Evolutionary conservation across 2,888 invertebrate species (phyloP).

Genomic region (Dryobotodes eremita): DNA sequence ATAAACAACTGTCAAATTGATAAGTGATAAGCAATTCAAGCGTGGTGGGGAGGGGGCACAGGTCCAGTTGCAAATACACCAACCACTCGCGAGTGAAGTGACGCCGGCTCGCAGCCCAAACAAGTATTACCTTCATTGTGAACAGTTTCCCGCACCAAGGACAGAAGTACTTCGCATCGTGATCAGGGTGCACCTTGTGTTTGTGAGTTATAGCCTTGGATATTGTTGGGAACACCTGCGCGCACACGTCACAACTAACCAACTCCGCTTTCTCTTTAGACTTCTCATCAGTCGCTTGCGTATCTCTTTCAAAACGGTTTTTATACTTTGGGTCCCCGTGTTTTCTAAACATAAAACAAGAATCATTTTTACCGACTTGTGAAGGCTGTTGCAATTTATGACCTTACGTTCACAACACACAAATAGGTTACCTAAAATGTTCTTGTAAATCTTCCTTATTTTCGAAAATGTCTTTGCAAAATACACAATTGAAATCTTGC

Average conservation of each 20-base stretch:
- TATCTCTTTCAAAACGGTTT: constrained; percentile 73
- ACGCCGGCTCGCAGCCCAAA: constrained; percentile 4
- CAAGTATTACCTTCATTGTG: constrained; percentile 90
- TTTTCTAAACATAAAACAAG: constrained; percentile 82
- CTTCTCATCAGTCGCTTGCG: constrained; percentile 71
- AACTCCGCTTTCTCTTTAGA: constrained; percentile 78
- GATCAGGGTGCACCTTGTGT: constrained; percentile 92
- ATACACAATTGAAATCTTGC: constrained; percentile 88
- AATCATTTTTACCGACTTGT: background rate
- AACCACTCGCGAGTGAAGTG: constrained; percentile 27
- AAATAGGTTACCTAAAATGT: constrained; percentile 90
- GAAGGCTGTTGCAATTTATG: background rate
- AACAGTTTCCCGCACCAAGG: constrained; percentile 93
- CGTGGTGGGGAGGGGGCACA: constrained; percentile 71
- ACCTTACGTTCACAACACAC: constrained; percentile 14
- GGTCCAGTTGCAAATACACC: constrained; percentile 59
- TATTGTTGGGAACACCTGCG: constrained; percentile 90
- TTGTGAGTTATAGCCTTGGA: constrained; percentile 93
- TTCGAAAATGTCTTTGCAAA: constrained; percentile 90
- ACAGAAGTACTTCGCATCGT: constrained; percentile 92
- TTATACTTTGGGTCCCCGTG: constrained; percentile 92
- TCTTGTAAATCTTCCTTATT: constrained; percentile 91
- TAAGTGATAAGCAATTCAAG: constrained; percentile 61
- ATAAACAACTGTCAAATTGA: constrained; percentile 52
- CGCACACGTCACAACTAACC: constrained; percentile 91